phyloP scores from a whole-genome alignment of 2,113 vertebrate species.

The Gallinago paraguaiae region DNA sequence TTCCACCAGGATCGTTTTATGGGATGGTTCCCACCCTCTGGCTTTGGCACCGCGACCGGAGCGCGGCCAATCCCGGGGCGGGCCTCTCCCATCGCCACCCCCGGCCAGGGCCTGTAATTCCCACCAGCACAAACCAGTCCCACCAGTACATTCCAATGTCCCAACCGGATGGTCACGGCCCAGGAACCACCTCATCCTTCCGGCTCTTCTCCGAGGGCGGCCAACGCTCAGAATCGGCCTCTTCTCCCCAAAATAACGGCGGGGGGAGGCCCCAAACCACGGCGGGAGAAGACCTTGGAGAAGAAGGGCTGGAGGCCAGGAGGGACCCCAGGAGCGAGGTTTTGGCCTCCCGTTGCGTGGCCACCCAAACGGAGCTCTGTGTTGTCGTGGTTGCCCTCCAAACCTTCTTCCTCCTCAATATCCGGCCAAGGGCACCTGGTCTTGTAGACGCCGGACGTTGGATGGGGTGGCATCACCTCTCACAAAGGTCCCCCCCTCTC shows the following conservation, averaged over 20 bases:
- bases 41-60: neutral
- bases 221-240: rapidly evolving
- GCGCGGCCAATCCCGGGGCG: neutral
- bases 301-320: neutral
- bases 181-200: rapidly evolving
- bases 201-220: neutral
- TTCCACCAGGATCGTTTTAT: neutral
- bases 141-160: neutral
- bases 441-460: rapidly evolving
- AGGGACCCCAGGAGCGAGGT: neutral
- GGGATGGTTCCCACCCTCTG: neutral
- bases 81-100: neutral
- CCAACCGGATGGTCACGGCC: neutral
- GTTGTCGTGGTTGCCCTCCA: neutral
- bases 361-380: neutral
- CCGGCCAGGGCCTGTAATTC: neutral
- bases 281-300: neutral
- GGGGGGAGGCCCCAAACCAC: neutral
- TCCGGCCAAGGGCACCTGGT: neutral
- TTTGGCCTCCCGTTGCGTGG: neutral
- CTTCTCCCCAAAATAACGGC: rapidly evolving
- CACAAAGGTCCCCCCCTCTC: no score
- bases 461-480: neutral
- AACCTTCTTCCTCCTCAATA: no score
- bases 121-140: constrained; percentile 6